Evolutionary conservation across 2,888 invertebrate genomes (phyloP), one percentile per base, ranked within the genome.

Genomic region (Rhingia rostrata): DNA sequence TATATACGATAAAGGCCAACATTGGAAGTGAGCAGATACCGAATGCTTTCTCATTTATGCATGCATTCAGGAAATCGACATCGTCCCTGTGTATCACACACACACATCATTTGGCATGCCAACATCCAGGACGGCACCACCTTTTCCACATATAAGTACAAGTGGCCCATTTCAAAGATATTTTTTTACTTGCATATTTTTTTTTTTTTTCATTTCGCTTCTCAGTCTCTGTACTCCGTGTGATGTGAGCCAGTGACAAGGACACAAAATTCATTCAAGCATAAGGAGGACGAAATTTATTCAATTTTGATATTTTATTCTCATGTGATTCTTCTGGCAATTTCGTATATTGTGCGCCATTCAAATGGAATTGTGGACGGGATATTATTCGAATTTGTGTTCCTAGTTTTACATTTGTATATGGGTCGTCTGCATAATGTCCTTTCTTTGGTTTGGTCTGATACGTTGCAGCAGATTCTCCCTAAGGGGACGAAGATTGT

Each of bases 271-370:
- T 74, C 66, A 84, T 84, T 80, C 79, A 80, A 84, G 70, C 84
- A 84, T 80, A 80, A 84, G 79, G 58, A 84, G 73, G 70, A 84
- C 80, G 70, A 80, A 69, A 84, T 84, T 84, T 84, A 84, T 84
- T 86, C 86, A 86, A 86, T 86, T 86, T 86, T 85, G 81, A 86
- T 82, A 86, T 86, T 73, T 75, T 86, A 86, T 86, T 86, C 82
- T 82, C 86, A 86, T 85, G 82, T 82, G 82, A 79, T 82, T 81
- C 82, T 64, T 41, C 41, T 79, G 86, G 82, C 86, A 82, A 82
- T 84, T 84, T 86, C 82, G 75, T 82, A 86, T 79, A 85, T 86
- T 79, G 85, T 86, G 58, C 60, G 67, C 75, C 70, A 86, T 79
- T 85, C 85, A 84, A 80, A 84, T 84, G 84, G 80, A 84, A 80